Percentiles rank a stretch among this genome's conserved stretches.
Conservation (phyloP, 1,140 invertebrate species). For the Sycophila sp. region DNA sequence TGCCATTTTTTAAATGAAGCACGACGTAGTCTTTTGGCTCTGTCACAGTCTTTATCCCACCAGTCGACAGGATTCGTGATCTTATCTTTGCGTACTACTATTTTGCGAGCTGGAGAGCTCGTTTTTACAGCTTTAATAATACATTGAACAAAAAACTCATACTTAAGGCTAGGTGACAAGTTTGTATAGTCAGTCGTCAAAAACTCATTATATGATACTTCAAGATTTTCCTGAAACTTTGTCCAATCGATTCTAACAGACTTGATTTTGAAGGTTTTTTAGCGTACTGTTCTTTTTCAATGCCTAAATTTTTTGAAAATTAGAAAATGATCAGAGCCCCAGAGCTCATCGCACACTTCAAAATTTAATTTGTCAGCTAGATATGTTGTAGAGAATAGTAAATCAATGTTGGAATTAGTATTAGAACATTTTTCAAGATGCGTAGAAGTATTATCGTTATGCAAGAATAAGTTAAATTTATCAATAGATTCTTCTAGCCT, state of each 20-base stretch:
- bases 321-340: not conserved
- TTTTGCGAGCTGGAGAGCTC: not conserved
- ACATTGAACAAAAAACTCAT: not conserved
- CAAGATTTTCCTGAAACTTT: not conserved
- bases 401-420: not conserved
- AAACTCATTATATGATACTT: too few species aligned
- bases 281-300: too few species aligned
- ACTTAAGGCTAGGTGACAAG: not conserved
- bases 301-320: too few species aligned
- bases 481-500: not conserved
- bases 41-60: constrained; percentile 2
- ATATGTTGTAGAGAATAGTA: not conserved
- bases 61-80: not conserved
- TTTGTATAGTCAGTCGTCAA: not conserved
- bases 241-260: not conserved
- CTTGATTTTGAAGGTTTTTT: too few species aligned
- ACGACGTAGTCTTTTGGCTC: constrained; percentile 3
- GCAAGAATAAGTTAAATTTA: not conserved
- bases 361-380: not conserved
- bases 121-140: not conserved
- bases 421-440: too few species aligned
- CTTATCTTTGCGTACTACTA: not conserved
- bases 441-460: not conserved
- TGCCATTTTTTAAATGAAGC: too few species aligned
- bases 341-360: not conserved